These are phyloP conservation scores for Campylorhamphus procurvoides DNA, from an alignment of 2,113 vertebrate genomes.

Conservation along the genomic window DNA sequence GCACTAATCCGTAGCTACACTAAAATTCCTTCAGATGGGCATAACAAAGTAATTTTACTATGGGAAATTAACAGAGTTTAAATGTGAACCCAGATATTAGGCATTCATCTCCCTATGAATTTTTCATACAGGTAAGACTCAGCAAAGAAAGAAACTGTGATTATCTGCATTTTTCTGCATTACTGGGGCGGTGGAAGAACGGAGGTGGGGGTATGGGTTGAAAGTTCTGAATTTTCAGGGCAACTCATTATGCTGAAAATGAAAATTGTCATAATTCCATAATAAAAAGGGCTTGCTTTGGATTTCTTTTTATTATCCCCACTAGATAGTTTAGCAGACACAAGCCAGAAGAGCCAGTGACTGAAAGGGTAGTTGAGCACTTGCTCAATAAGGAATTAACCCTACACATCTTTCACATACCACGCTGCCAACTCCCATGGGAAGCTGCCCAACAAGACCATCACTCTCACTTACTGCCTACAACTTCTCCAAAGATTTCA, in stretches of 20 bases:
- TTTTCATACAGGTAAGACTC: not conserved
- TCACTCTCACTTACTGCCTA: conserved; percentile 24
- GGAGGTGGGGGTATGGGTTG: not conserved
- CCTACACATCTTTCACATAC: not conserved
- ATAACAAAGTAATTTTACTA: not conserved
- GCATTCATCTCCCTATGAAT: not conserved
- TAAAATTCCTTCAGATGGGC: not conserved
- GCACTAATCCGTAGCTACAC: not conserved
- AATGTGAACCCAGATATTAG: not conserved
- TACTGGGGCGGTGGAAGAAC: not conserved
- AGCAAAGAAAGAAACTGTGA: not conserved
- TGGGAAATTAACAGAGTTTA: not conserved
- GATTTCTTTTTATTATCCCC: not conserved
- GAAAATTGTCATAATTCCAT: not conserved
- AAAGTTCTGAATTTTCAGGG: not conserved
- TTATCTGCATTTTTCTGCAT: not conserved
- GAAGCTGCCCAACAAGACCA: conserved; percentile 25
- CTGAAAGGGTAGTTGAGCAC: not conserved
- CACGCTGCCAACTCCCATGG: not conserved
- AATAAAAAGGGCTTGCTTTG: not conserved
- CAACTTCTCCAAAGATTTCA: conserved; percentile 35
- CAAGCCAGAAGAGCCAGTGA: not conserved
- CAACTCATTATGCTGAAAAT: not conserved
- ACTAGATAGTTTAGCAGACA: not conserved
- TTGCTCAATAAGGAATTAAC: conserved; percentile 9